Base-by-base conservation (phyloP, 2,113 vertebrate genomes). In the Ammodytes dubius region DNA sequence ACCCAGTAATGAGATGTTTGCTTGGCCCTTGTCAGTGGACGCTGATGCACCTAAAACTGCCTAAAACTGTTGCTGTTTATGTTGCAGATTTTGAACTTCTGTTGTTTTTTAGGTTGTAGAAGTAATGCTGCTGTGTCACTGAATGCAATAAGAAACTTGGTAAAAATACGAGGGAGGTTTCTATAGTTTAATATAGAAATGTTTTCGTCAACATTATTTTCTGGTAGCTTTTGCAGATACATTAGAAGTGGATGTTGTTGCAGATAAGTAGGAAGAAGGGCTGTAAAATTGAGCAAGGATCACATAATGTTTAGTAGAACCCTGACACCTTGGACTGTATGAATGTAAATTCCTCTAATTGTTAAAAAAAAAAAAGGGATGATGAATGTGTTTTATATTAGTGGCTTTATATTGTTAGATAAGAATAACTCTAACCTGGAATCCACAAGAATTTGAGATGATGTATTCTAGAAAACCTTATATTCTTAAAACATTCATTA, bases 61-160 rank as follows among this genome's bases (percentile, higher is more conserved):
- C 39, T 57, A 39, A 67, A 49, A n/a, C n/a, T 40, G 17, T 57
- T 35, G 40, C 37, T 6, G 0, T 74, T 14, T 61, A 13, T 67
- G 56, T 39, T 40, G 43, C 54, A 17, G 11, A 46, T 59, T 70
- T 60, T 42, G 0, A 58, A 17, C 27, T 40, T 69, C 17, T 43
- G 19, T 54, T 68, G 9, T 68, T 4, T 56, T 53, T 66, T 66
- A 73, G 11, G 77, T 60, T 69, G 37, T 70, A 60, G 17, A 59
- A 52, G 49, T 65, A 64, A 79, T 74, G 79, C 68, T 87, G 60
- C 84, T 83, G 40, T 65, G 80, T 47, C 7, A 74, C 17, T 74
- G 0, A 82, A 79, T 75, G 60, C 56, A 83, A 40, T 71, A 74
- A 74, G 40, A 64, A 57, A 75, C 14, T 67, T 3, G 1, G 7